Base-by-base conservation (phyloP, 2,797 vertebrate genomes). In the Centroberyx gerrardi region DNA sequence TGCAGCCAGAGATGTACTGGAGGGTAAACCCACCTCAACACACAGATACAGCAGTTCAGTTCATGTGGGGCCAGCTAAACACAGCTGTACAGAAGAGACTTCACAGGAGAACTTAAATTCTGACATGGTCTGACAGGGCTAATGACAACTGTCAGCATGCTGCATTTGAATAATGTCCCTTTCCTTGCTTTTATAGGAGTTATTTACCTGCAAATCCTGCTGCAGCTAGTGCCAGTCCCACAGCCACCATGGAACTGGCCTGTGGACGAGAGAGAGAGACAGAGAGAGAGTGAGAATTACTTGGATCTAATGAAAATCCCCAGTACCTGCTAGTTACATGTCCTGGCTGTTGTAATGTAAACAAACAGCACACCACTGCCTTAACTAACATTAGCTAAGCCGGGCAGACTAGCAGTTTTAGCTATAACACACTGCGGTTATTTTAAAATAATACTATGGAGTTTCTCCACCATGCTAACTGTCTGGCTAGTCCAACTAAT, bases 171-270 rank as follows among this genome's bases (percentile, higher is more conserved):
- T 36, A 33, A 33, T 33, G 7, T 22, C 22, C 22, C 22, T 22
- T 7, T 33, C 31, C 31, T 33, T 33, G 31, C 31, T 33, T 33
- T 33, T 8, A 40, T 6, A 58, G 4, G 7, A 40, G 36, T 15
- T 0, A 92, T 94, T 94, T 86, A 98, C 98, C 98, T 96, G 96
- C 97, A 90, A 97, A 97, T 92, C 97, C 97, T 46, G 96, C 97
- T 62, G 97, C 97, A 4, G 98, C 97, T 64, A 99, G 88, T 78
- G 96, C 96, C 89, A 99, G 90, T 74, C 97, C 97, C 76, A 95
- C 96, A 1, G 96, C 97, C 91, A 97, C 96, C 95, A 97, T 75
- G 4, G 97, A 96, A 78, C 96, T 93, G 73, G 97, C 97, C 97
- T 99, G 76, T 1, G 36, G n/a, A n/a, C 31, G 15, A 71, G 69